A percentile compares a stretch with the other conserved stretches of the same genome.
These are phyloP conservation scores for Bostrychus sinensis DNA, from an alignment of 2,113 vertebrate genomes.

Conservation along the genomic window DNA sequence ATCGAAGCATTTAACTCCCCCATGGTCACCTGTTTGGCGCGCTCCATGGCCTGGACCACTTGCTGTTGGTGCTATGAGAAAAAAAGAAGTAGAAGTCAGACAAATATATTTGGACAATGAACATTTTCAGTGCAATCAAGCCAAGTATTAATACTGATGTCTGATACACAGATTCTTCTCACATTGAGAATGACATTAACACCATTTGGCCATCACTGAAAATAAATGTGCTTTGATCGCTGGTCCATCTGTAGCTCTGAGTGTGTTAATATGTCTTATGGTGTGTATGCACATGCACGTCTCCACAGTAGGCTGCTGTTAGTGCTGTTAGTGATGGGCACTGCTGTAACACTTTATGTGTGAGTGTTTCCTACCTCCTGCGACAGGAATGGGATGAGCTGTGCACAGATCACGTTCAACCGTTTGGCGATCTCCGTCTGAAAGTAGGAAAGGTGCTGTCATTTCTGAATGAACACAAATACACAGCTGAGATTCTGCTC, in stretches of 20 bases:
- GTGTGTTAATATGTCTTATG: conserved; percentile 14
- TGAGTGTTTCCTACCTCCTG: conserved; percentile 85
- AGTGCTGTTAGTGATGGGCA: conserved; percentile 24
- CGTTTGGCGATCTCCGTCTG: conserved; percentile 94
- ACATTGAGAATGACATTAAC: not conserved
- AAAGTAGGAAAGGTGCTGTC: conserved; percentile 54
- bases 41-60: conserved; percentile 92
- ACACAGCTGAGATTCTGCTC: conserved; percentile 24
- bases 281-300: conserved; percentile 28
- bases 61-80: conserved; percentile 91
- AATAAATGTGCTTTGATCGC: conserved; percentile 25
- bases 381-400: conserved; percentile 94
- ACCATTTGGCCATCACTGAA: conserved; percentile 14
- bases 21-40: conserved; percentile 96
- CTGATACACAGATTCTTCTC: conserved; percentile 3
- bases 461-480: conserved; percentile 53
- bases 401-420: conserved; percentile 92
- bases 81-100: not conserved
- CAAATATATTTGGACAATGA: conserved; percentile 18
- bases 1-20: conserved; percentile 94
- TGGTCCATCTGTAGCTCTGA: conserved; percentile 29
- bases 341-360: conserved; percentile 25
- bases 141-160: conserved; percentile 12
- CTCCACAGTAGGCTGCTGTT: conserved; percentile 39
- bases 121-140: not conserved